Evolutionary conservation across 2,113 vertebrate genomes (phyloP), one percentile per base, ranked within the genome.

Genomic region (Ophthalmotilapia sp.): DNA sequence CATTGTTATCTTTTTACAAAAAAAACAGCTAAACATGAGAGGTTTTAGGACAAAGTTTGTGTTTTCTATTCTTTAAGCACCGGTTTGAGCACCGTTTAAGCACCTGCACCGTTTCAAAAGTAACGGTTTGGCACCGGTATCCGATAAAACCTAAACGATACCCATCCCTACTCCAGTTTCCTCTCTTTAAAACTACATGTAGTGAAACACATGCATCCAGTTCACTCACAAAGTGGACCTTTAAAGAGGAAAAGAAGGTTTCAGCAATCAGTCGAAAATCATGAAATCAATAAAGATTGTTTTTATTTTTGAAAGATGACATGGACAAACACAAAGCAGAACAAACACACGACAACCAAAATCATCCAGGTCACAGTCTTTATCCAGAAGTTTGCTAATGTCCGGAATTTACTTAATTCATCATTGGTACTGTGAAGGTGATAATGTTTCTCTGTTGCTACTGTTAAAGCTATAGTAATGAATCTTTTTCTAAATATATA

Each of bases 51-150:
- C 53, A 2, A 55, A 55, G 11, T 55, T 23, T 55, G 53, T 55
- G 53, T 55, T 55, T 2, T 23, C 21, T 4, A 55, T 55, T 23
- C 53, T 55, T 55, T 55, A 55, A 55, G 53, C 21, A 55, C 21
- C 3, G 2, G 53, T 55, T 55, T 0, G 21, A 55, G 21, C 21
- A 23, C 53, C 0, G 6, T 55, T 55, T 23, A 55, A 55, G 53
- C 6, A 55, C 3, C 53, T 1, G 11, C 21, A 23, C 53, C 0
- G 0, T 55, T 55, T 55, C 53, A 55, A 55, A 55, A 23, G 53
- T 23, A 55, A 21, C 2, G 21, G 1, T 55, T 55, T 55, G 53
- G 21, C 53, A 55, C 53, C 21, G 21, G 53, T 55, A 55, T 23
- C 53, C 0, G 4, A 55, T 55, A 55, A 55, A 55, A 55, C 21